A percentile compares a stretch with the other conserved stretches of the same genome.
These are phyloP conservation scores for Ammodytes marinus DNA, from an alignment of 2,113 vertebrate genomes.

Conservation along the genomic window DNA sequence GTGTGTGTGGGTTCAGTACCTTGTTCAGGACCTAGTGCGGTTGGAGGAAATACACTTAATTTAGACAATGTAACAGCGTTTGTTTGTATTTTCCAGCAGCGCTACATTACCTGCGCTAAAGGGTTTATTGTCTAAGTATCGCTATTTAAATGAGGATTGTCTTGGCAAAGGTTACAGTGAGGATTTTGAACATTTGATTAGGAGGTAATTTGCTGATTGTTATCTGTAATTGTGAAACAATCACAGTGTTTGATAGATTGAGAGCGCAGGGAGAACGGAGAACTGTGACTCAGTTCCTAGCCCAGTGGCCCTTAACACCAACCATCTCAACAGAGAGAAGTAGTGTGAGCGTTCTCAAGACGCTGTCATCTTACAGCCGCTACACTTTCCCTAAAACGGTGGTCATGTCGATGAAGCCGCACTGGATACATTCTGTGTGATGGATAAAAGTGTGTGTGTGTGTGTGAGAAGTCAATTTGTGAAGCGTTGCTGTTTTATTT, in stretches of 20 bases:
- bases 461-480: conserved; percentile 1
- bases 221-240: background rate
- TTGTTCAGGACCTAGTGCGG: conserved; percentile 17
- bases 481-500: conserved; percentile 34
- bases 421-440: conserved; percentile 7
- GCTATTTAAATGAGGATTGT: background rate
- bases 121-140: background rate
- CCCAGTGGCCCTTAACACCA: conserved; percentile 26
- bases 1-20: background rate
- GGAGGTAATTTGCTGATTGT: background rate
- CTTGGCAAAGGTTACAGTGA: background rate
- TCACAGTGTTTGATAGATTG: background rate
- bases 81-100: background rate
- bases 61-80: background rate
- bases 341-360: background rate
- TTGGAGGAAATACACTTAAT: background rate
- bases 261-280: background rate
- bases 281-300: background rate
- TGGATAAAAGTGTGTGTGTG: background rate
- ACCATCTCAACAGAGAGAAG: conserved; percentile 24
- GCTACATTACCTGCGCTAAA: background rate
- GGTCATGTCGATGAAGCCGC: background rate
- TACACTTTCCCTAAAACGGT: background rate
- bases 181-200: background rate
- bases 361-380: conserved; percentile 3